Percentiles rank a stretch among this genome's conserved stretches.
These are phyloP conservation scores for Zaprionus gabonicus DNA, from an alignment of 1,140 invertebrate species.

Conservation along the genomic window DNA sequence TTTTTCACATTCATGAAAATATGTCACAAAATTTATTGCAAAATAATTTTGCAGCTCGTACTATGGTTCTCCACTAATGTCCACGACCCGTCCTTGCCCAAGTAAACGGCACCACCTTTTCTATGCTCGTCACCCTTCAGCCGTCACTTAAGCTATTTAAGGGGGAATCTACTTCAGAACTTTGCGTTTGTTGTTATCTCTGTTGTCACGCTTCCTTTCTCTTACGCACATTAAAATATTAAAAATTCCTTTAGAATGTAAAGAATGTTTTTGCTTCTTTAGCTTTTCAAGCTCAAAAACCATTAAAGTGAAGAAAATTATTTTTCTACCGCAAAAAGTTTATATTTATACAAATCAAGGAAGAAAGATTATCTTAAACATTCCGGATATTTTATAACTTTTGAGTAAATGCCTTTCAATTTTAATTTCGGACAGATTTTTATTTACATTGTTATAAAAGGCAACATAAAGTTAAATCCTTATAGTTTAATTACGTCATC, in stretches of 20 bases:
- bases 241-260: slow-evolving; percentile 72
- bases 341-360: slow-evolving; percentile 14
- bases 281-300: background rate
- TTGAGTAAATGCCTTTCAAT: no score
- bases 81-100: slow-evolving; percentile 26
- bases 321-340: slow-evolving; percentile 43
- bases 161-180: slow-evolving; percentile 19
- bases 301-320: slow-evolving; percentile 37
- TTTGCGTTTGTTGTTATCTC: slow-evolving; percentile 34
- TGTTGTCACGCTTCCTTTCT: slow-evolving; percentile 29
- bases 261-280: slow-evolving; percentile 29
- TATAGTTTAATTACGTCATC: no score
- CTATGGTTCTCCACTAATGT: slow-evolving; percentile 46
- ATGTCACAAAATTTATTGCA: slow-evolving; percentile 84
- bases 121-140: slow-evolving; percentile 15
- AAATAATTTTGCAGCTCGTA: slow-evolving; percentile 70
- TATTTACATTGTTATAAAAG: no score
- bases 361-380: slow-evolving; percentile 42
- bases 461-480: no score
- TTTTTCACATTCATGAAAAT: slow-evolving; percentile 75
- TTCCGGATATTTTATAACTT: background rate
- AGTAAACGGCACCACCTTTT: slow-evolving; percentile 15
- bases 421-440: no score
- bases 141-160: slow-evolving; percentile 50
- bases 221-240: slow-evolving; percentile 74